A percentile compares a stretch with the other conserved stretches of the same genome.
Evolutionary conservation across 2,888 invertebrate species (phyloP).

Genomic region (Deroplatys truncata): DNA sequence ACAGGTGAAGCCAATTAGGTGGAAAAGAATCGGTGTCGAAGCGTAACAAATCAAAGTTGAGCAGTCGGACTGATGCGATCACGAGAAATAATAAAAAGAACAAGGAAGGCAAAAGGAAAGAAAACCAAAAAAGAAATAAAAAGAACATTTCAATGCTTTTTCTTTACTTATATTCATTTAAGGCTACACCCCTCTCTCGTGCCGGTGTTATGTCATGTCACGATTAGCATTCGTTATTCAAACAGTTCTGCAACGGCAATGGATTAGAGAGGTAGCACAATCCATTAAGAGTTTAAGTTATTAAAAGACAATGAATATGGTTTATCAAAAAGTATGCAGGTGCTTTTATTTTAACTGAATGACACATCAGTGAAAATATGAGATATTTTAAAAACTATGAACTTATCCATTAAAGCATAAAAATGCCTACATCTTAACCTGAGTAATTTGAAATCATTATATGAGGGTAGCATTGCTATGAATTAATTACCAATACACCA

Average conservation of each 20-base stretch:
- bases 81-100: not conserved
- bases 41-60: slow-evolving; percentile 6
- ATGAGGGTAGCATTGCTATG: too few species aligned
- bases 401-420: too few species aligned
- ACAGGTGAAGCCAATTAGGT: slow-evolving; percentile 22
- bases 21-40: slow-evolving; percentile 26
- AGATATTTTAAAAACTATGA: too few species aligned
- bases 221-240: not conserved
- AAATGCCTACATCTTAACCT: too few species aligned
- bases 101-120: not conserved
- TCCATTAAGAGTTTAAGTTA: too few species aligned
- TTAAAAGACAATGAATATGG: too few species aligned
- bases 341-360: too few species aligned
- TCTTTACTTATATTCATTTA: not conserved
- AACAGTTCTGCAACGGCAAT: not conserved
- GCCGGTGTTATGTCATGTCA: not conserved
- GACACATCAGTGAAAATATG: too few species aligned
- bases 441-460: too few species aligned
- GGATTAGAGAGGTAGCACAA: too few species aligned
- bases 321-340: too few species aligned
- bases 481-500: too few species aligned
- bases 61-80: not conserved
- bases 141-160: not conserved
- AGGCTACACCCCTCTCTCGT: not conserved
- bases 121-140: not conserved